Evolutionary conservation across 2,888 invertebrate species (phyloP), one percentile per base, ranked within the genome.

Genomic region (Plutella xylostella): DNA sequence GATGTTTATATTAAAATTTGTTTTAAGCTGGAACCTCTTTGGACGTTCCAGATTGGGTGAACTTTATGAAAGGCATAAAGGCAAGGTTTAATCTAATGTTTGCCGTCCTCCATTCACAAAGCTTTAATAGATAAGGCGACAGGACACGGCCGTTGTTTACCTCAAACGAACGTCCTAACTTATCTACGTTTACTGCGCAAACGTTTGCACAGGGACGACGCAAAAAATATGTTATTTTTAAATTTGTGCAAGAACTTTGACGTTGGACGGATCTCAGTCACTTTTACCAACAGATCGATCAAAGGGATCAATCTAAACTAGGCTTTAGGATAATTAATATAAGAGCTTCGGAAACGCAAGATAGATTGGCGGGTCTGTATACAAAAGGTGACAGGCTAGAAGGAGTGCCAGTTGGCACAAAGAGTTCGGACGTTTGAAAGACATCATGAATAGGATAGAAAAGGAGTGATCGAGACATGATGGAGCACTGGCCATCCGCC

Each of bases 211-310:
- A 79, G 80, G 74, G 57, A 63, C 53, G 52, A 52, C 52, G 59
- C 58, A 72, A 82, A 82, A 80, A 79, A 74, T 58, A 74, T 80
- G 78, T 82, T 82, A 74, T 82, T 82, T 80, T 82, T 73, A 74
- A 79, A 77, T 82, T 83, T 83, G 83, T 83, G 83, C 83, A 83
- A 83, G 77, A 68, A 73, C 68, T 77, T 72, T 80, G 82, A 82
- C 82, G 77, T 73, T 72, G 73, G 79, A 72, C 69, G 62, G 65
- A 66, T 59, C 60, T 11, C 12, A 18, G 20, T 38, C 20, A 20
- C 21, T 14, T 34, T 34, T 14, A 21, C 38, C 20, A 19, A 38
- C 1, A 7, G 14, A 39, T 39, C 14, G 14, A 19, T 37, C 11
- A 33, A 14, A n/a, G 14, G 33, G 33, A 7, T 15, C 7, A 15